These are phyloP conservation scores for Rhinolophus sinicus DNA, from an alignment of 2,113 vertebrate genomes.

Conservation along the genomic window DNA sequence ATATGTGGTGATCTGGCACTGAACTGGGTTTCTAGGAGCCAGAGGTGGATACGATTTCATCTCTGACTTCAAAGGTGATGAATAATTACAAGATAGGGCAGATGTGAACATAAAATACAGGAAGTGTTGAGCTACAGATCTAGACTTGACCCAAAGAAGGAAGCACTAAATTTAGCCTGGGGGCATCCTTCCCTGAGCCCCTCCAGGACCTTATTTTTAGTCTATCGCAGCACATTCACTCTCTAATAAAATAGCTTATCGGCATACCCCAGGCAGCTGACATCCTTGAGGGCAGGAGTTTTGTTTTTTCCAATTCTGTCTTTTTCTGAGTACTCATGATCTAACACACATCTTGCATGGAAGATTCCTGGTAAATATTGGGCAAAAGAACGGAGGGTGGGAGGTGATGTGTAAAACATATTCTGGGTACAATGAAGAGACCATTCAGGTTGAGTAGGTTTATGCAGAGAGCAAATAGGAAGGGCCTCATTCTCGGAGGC, in stretches of 20 bases:
- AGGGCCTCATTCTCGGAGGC: neutral
- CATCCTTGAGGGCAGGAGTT: neutral
- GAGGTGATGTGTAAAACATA: neutral
- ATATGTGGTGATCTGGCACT: neutral
- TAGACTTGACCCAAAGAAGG: neutral
- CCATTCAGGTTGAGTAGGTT: neutral
- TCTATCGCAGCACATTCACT: neutral
- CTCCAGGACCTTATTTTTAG: neutral
- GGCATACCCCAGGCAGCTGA: neutral
- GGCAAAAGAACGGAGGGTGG: neutral
- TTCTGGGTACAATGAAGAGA: neutral
- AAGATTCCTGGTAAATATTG: neutral
- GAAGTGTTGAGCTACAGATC: neutral
- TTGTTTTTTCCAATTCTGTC: neutral
- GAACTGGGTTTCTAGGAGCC: neutral
- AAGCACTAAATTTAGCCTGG: neutral
- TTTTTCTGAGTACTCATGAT: neutral
- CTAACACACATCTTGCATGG: neutral
- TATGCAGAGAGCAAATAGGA: neutral
- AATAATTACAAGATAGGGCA: neutral
- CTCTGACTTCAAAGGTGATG: neutral
- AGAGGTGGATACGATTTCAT: neutral
- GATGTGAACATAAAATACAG: neutral
- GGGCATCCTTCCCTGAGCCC: neutral
- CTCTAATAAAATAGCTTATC: neutral